Percentiles rank a stretch among this genome's conserved stretches.
Evolutionary conservation across 1,140 invertebrate species (phyloP).

Genomic region (Cotesia vestalis): DNA sequence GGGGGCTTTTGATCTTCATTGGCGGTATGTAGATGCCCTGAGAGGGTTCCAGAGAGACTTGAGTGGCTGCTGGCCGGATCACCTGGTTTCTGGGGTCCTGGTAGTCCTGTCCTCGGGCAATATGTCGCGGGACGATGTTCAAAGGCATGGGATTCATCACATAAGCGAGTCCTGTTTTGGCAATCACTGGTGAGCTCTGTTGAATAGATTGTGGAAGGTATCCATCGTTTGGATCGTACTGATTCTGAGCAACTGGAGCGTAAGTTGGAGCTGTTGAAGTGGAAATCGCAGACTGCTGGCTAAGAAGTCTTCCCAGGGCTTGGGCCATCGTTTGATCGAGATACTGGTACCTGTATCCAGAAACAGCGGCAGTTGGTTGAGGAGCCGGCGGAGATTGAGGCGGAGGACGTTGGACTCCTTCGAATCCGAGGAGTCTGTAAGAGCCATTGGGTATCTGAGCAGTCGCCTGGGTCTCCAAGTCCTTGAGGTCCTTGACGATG

Average conservation of each 20-base stretch:
- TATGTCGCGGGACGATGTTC: slow-evolving; percentile 40
- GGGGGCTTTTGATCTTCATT: slow-evolving; percentile 40
- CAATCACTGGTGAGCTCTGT: slow-evolving; percentile 32
- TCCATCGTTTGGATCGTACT: slow-evolving; percentile 15
- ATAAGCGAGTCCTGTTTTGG: slow-evolving; percentile 54
- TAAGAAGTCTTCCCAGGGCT: slow-evolving; percentile 48
- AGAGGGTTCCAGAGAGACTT: slow-evolving; percentile 48
- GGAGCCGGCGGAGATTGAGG: slow-evolving; percentile 49
- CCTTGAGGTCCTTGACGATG: slow-evolving; percentile 52
- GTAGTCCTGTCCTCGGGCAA: neutral
- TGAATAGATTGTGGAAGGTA: neutral
- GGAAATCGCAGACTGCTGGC: slow-evolving; percentile 52
- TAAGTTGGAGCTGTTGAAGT: slow-evolving; percentile 24
- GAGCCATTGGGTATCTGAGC: slow-evolving; percentile 45
- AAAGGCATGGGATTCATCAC: slow-evolving; percentile 49
- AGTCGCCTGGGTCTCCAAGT: slow-evolving; percentile 43
- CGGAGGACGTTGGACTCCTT: slow-evolving; percentile 45
- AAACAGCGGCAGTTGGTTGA: slow-evolving; percentile 17
- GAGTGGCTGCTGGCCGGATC: slow-evolving; percentile 45
- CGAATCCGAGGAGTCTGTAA: slow-evolving; percentile 54
- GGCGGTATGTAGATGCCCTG: slow-evolving; percentile 49
- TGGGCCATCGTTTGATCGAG: slow-evolving; percentile 56
- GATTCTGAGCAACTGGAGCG: neutral
- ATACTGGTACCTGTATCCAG: slow-evolving; percentile 50
- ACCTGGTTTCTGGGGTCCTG: neutral